Evolutionary conservation across 1,140 invertebrate genomes (phyloP).

Genomic region (Babylonia areolata): DNA sequence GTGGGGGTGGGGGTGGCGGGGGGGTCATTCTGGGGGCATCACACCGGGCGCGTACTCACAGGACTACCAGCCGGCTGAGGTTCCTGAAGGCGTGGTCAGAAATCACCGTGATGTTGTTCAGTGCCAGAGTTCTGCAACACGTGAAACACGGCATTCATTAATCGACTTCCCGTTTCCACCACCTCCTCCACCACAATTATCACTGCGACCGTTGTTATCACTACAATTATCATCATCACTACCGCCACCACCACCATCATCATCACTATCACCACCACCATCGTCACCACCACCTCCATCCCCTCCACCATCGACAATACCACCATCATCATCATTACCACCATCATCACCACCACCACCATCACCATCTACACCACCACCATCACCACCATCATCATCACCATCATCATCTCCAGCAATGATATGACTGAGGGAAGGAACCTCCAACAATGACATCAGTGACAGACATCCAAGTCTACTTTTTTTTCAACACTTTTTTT

Average conservation of each 20-base stretch:
- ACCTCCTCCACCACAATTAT: neutral
- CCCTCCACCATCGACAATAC: neutral
- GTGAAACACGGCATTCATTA: neutral
- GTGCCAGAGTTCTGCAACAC: conserved; percentile 55
- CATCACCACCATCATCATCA: neutral
- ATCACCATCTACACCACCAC: neutral
- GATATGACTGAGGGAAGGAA: too few species aligned
- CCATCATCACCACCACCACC: neutral
- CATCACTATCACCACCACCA: neutral
- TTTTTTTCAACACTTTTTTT: too few species aligned
- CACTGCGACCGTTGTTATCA: neutral
- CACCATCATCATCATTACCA: neutral
- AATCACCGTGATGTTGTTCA: conserved; percentile 58
- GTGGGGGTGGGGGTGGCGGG: too few species aligned
- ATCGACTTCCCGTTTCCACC: neutral
- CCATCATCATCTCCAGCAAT: neutral
- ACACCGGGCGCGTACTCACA: conserved; percentile 55
- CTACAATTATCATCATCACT: neutral
- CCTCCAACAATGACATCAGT: too few species aligned
- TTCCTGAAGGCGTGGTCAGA: conserved; percentile 60
- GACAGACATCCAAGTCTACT: too few species aligned
- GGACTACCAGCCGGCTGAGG: conserved; percentile 49
- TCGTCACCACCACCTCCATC: neutral
- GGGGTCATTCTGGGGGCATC: too few species aligned
- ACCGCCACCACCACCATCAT: neutral